Evolutionary conservation across 2,888 invertebrate genomes (phyloP).

Genomic region (Dasypogon diadema): DNA sequence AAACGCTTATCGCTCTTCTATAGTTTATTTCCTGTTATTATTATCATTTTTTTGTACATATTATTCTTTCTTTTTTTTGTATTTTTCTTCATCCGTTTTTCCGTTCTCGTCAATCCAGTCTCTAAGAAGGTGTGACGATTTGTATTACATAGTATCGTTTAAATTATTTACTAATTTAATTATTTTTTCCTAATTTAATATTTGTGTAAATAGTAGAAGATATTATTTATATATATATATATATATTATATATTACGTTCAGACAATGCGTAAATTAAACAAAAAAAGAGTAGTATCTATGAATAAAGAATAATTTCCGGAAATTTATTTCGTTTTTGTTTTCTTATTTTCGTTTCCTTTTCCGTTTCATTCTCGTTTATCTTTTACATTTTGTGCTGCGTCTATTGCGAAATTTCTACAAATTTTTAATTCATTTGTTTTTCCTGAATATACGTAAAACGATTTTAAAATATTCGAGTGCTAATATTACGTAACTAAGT

Average conservation of each 20-base stretch:
- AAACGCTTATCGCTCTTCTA: conserved; percentile 13
- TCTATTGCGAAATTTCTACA: no score
- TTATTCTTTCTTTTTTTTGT: background rate
- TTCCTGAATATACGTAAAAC: no score
- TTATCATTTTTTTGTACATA: background rate
- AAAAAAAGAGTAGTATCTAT: background rate
- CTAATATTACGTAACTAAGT: no score
- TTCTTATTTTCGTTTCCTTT: background rate
- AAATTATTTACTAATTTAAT: conserved; percentile 44
- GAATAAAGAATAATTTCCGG: background rate
- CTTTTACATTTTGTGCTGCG: no score
- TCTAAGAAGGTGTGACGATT: conserved; percentile 10
- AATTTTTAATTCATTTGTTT: no score
- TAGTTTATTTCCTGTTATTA: background rate
- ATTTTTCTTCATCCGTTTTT: conserved; percentile 20
- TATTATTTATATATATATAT: conserved; percentile 45
- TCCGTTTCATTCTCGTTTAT: background rate
- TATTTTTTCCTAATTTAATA: conserved; percentile 32
- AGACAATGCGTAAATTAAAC: conserved; percentile 31
- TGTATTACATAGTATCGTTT: conserved; percentile 34
- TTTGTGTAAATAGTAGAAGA: conserved; percentile 33
- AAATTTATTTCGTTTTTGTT: background rate
- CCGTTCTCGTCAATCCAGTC: background rate
- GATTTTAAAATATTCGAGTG: no score
- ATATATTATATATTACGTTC: conserved; percentile 16